Base-by-base conservation (phyloP, 2,888 invertebrate species). In the Hedya salicella region DNA sequence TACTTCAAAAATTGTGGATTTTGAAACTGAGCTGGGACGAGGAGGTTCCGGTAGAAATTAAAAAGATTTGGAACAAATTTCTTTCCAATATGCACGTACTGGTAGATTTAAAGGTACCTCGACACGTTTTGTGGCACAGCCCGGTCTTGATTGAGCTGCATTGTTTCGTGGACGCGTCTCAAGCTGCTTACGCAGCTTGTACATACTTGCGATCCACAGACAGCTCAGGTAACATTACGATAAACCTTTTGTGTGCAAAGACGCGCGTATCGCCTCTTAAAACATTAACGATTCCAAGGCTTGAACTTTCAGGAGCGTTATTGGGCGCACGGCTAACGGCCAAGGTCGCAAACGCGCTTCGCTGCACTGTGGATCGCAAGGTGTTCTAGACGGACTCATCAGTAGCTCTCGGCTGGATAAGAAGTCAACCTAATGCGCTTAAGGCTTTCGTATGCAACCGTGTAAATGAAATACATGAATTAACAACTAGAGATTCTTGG, bases 181-280 rank as follows among this genome's bases (percentile, higher is more conserved):
- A 52, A n/a, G 19, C 16, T 0, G 69, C 71, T 2, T 67, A 69
- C 32, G 67, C 46, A 11, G 67, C 69, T 0, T 70, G 69, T 32
- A 30, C 72, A 0, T 73, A 71, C 30, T 13, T 70, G 2, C 30
- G 63, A 3, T 52, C 69, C 1, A 54, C 63, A 0, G 25, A 69
- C 44, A 14, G n/a, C 0, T 8, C 25, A 8, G 52, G 48, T 0
- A 16, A 61, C 1, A 46, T 68, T 2, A 8, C 21, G 2, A 44
- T 67, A 0, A 57, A 59, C 17, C 42, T 75, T 1, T 17, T 73
- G 4, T 71, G 70, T 32, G 69, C 71, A 2, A 74, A 75, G 46
- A 32, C 71, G 0, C 49, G 62, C 9, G 72, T 74, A 1, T 68
- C 71, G 0, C 75, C 72, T 6, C 16, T 72, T 5, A 73, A 72